Base-by-base conservation (phyloP, 2,888 invertebrate genomes). In the Diaperis boleti region DNA sequence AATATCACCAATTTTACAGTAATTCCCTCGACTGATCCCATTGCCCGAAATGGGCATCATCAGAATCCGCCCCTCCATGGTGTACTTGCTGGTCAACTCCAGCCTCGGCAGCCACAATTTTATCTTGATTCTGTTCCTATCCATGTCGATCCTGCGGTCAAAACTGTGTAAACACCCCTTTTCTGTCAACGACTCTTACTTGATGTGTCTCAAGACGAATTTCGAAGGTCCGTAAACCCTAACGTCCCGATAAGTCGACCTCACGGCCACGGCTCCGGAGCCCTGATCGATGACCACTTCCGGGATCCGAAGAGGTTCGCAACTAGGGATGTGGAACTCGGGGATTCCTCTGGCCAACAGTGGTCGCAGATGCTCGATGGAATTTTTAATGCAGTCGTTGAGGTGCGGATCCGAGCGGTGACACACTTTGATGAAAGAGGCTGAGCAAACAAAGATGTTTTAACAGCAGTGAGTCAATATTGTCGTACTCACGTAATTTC, bases 11-110 rank as follows among this genome's bases (percentile, higher is more conserved):
- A 35, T 52, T 88, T 86, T 81, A 90, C 90, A 86, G 74, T 90
- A 90, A 78, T 89, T 91, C 42, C 90, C 89, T 10, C 82, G 79
- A 65, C 89, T 89, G 15, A 81, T 78, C 5, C 92, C 92, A 1
- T 86, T 83, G 44, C 92, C 92, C 5, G 84, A 81, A 45, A 93
- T 86, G 0, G 92, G 92, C 80, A 92, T 82, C 88, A 92, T 87
- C 67, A 92, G 81, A 26, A 92, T 85, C 69, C 87, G 86, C 3
- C 92, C 92, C 13, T 86, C 81, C 67, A 92, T 84, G 2, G 81
- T 83, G 77, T 93, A 92, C 61, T 86, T 83, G 0, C 90, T 87
- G 15, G 82, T 84, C 83, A 92, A 84, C 56, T 83, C 82, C 33
- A 92, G 75, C 52, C 85, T 83, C 0, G 92, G 91, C 18, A 92